Evolutionary conservation across 2,113 vertebrate species (phyloP), one percentile per base, ranked within the genome.

Genomic region (Calonectris borealis): DNA sequence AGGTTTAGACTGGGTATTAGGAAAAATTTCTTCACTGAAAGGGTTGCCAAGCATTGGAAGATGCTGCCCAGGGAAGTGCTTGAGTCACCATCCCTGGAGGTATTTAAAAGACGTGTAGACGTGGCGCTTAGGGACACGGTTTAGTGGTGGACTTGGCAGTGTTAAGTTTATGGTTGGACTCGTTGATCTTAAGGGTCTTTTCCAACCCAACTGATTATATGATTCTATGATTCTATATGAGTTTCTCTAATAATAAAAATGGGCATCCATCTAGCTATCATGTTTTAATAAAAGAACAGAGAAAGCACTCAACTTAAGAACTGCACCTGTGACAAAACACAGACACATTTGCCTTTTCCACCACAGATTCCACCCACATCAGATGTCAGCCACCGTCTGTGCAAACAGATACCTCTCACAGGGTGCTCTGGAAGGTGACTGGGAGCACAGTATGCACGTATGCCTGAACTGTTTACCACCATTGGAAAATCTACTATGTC

Each of bases 361-460:
- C 29, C 82, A 66, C 82, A 83, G 82, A 69, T 89, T 76, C 90
- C 93, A 83, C 88, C 93, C 90, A 93, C 88, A 24, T 51, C 21
- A 86, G 58, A 93, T 66, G 76, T 83, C 94, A 86, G 82, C 62
- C 72, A 46, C 92, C 21, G 17, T 77, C 94, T 93, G 76, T 78
- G 90, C 93, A 91, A 81, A 86, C 46, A 79, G 27, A 75, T 32
- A 58, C 5, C 36, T 86, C 57, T 87, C 7, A 0, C 54, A 80
- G 42, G 19, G 26, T 72, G 58, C 60, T 86, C 76, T 60, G 71
- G n/a, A 93, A 72, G 58, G 58, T 38, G 38, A 31, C 70, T 93
- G 38, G 58, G 40, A 94, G 66, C 73, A 42, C 2, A 17, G 21
- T 27, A 26, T 26, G 20, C 0, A 0, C 0, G 0, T 64, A 65